phyloP scores from a whole-genome alignment of 1,140 invertebrate genomes.

The Procambarus clarkii region DNA sequence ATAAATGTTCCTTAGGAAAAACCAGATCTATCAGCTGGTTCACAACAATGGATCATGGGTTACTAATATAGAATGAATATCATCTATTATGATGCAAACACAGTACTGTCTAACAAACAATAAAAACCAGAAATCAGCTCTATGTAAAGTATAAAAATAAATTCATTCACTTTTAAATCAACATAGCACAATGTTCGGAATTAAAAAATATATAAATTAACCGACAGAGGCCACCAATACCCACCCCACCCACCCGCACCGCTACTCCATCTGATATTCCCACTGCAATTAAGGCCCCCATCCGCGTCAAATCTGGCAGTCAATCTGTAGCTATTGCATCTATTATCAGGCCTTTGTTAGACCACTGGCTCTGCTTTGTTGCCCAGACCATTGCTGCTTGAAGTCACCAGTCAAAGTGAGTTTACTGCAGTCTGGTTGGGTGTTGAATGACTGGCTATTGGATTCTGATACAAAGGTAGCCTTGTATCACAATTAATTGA shows the following conservation, averaged over 20 bases:
- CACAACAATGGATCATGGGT: neutral
- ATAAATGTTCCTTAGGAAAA: neutral
- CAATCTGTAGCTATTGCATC: conserved; percentile 54
- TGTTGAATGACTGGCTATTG: conserved; percentile 8
- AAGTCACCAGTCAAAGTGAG: conserved; percentile 29
- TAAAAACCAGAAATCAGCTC: neutral
- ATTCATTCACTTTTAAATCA: too few species aligned
- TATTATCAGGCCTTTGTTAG: conserved; percentile 58
- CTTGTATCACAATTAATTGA: neutral
- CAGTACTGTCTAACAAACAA: neutral
- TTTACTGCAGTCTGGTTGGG: neutral
- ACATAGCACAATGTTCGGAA: too few species aligned
- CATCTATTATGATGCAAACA: neutral
- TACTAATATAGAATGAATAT: neutral
- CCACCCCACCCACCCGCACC: conserved; percentile 10
- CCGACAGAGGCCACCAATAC: conserved; percentile 4
- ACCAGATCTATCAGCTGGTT: neutral
- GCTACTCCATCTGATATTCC: conserved; percentile 49
- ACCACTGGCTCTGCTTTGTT: conserved; percentile 49
- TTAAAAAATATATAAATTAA: too few species aligned
- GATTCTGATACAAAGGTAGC: neutral
- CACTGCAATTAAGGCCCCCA: conserved; percentile 63
- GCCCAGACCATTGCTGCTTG: conserved; percentile 38
- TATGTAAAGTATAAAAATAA: neutral
- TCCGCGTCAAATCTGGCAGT: conserved; percentile 52